Conservation (phyloP, 1,140 invertebrate genomes). For the Agraylea sexmaculata region DNA sequence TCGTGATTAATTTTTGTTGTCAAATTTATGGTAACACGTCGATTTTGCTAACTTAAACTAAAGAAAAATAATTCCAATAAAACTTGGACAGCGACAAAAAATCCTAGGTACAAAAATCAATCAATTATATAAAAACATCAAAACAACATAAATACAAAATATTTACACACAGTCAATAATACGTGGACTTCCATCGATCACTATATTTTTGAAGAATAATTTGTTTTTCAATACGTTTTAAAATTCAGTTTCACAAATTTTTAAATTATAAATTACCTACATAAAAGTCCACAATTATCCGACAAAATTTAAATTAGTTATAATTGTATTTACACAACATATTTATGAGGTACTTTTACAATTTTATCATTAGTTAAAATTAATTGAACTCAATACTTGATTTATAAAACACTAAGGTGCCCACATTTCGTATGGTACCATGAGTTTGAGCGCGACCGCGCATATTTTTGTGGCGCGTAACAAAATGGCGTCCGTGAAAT, state of each 20-base stretch:
- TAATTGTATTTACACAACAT: conserved; percentile 7
- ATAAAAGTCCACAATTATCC: conserved; percentile 2
- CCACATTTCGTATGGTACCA: neutral
- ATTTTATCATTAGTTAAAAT: neutral
- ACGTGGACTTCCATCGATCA: neutral
- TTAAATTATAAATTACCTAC: neutral
- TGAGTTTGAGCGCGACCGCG: too few relatives aligned
- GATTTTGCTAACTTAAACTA: too few relatives aligned
- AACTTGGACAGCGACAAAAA: too few relatives aligned
- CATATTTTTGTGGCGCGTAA: too few relatives aligned
- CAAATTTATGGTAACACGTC: too few relatives aligned
- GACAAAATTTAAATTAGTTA: conserved; percentile 1
- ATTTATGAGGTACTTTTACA: conserved; percentile 7
- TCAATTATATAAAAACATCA: neutral
- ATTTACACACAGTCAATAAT: neutral
- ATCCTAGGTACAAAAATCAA: too few relatives aligned
- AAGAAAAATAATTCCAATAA: too few relatives aligned
- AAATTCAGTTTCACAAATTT: conserved; percentile 4
- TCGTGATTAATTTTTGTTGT: too few relatives aligned
- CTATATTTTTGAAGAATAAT: neutral
- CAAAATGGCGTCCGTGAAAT: too few relatives aligned
- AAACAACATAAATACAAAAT: neutral
- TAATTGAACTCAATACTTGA: neutral
- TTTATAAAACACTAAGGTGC: neutral
- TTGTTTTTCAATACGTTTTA: neutral